A percentile compares a stretch with the other conserved stretches of the same genome.
phyloP scores from a whole-genome alignment of 2,888 invertebrate species.

The Latrodectus elegans region DNA sequence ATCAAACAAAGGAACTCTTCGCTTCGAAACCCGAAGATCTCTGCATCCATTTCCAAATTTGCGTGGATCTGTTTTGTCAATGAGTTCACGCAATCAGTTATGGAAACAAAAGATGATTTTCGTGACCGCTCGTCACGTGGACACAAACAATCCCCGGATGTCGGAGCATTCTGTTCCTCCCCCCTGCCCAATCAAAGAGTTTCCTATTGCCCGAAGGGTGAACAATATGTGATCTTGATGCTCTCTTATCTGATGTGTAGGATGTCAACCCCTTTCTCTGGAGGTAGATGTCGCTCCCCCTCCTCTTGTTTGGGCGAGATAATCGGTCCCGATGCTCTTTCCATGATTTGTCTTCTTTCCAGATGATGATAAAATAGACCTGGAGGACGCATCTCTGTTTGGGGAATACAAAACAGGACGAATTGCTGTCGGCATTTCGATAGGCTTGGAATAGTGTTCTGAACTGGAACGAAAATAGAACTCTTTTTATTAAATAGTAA shows the following conservation, averaged over 20 bases:
- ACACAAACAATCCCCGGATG: conserved; percentile 63
- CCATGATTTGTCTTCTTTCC: not conserved
- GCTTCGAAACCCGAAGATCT: no score
- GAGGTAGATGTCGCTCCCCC: conserved; percentile 4
- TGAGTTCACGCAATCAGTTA: not conserved
- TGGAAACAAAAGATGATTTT: conserved; percentile 15
- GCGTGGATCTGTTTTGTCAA: no score
- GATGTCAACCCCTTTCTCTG: conserved; percentile 55
- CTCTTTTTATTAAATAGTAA: no score
- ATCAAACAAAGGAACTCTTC: no score
- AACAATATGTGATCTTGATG: conserved; percentile 36
- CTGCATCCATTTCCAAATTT: no score
- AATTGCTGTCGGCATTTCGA: no score
- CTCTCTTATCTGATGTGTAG: conserved; percentile 33
- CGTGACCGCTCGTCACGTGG: conserved; percentile 56
- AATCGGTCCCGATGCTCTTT: not conserved
- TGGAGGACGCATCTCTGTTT: no score
- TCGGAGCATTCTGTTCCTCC: not conserved
- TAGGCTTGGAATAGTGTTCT: no score
- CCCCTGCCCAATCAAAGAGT: conserved; percentile 4
- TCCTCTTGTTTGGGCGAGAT: not conserved
- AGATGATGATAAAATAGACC: no score
- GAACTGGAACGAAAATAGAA: no score
- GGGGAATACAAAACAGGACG: no score
- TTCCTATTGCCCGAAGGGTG: conserved; percentile 19